phyloP scores from a whole-genome alignment of 2,113 vertebrate species.

The Sturnus vulgaris region DNA sequence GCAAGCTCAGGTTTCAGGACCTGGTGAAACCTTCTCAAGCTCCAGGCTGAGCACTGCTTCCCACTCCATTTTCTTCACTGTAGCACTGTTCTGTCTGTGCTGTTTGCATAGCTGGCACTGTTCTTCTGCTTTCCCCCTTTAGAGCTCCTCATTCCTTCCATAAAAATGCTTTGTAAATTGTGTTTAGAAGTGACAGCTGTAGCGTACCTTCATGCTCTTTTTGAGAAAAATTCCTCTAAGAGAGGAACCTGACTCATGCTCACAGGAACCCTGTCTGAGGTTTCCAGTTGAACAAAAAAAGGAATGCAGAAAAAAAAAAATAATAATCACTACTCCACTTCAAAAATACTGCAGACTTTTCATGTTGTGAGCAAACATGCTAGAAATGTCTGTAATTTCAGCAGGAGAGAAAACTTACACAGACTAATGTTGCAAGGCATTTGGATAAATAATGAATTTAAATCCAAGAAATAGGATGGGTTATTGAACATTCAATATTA shows the following conservation, averaged over 20 bases:
- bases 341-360: background rate
- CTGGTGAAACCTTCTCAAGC: background rate
- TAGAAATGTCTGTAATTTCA: background rate
- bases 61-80: background rate
- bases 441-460: background rate
- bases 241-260: background rate
- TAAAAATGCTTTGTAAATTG: background rate
- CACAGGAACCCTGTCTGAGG: background rate
- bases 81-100: background rate
- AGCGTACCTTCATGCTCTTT: fast-evolving
- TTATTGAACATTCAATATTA: background rate
- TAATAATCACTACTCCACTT: background rate
- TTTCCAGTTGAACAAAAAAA: background rate
- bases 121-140: background rate
- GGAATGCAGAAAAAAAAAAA: background rate
- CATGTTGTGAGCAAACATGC: background rate
- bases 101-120: background rate
- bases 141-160: background rate
- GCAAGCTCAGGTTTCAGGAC: background rate
- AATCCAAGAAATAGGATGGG: background rate
- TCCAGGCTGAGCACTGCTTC: fast-evolving
- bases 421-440: background rate
- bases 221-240: background rate
- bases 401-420: background rate
- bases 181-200: background rate